A percentile compares a stretch with the other conserved stretches of the same genome.
Conservation (phyloP, 1,140 invertebrate species). For the Ptiloglossa arizonensis region DNA sequence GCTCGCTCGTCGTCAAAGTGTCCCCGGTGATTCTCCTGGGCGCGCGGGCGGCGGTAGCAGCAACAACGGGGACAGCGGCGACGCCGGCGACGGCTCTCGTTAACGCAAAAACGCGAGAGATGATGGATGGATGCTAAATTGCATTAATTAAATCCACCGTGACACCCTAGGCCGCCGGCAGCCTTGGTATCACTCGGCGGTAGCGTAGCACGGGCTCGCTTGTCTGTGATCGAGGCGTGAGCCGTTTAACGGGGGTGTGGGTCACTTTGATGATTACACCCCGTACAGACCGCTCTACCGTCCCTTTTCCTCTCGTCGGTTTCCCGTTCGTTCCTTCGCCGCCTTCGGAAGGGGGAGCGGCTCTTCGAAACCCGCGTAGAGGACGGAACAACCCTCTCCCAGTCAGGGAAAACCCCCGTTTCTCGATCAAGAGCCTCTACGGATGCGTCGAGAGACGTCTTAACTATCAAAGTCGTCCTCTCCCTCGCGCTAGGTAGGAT, state of each 20-base stretch:
- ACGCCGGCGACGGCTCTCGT: constrained; percentile 70
- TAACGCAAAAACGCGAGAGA: constrained; percentile 81
- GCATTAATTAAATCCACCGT: constrained; percentile 82
- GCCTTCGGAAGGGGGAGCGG: constrained; percentile 9
- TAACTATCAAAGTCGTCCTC: constrained; percentile 50
- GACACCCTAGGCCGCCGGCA: constrained; percentile 69
- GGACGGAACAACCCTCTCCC: neutral
- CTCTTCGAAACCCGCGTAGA: neutral
- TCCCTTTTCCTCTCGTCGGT: neutral
- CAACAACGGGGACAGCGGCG: constrained; percentile 31
- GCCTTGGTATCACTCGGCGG: constrained; percentile 72
- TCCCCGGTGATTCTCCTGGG: constrained; percentile 66
- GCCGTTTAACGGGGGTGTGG: constrained; percentile 70
- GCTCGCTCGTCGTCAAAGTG: constrained; percentile 77
- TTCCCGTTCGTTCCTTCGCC: constrained; percentile 1
- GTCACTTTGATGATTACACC: constrained; percentile 76
- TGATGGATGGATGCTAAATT: constrained; percentile 82
- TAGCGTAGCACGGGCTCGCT: constrained; percentile 51
- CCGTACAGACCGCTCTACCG: constrained; percentile 31
- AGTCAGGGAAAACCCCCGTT: constrained; percentile 6
- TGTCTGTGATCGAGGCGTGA: constrained; percentile 71
- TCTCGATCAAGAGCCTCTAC: constrained; percentile 22
- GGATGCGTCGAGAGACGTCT: constrained; percentile 19
- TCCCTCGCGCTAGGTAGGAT: too few relatives aligned
- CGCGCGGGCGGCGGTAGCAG: constrained; percentile 22